Evolutionary conservation across 2,888 invertebrate genomes (phyloP).

Genomic region (Melipona beecheii): DNA sequence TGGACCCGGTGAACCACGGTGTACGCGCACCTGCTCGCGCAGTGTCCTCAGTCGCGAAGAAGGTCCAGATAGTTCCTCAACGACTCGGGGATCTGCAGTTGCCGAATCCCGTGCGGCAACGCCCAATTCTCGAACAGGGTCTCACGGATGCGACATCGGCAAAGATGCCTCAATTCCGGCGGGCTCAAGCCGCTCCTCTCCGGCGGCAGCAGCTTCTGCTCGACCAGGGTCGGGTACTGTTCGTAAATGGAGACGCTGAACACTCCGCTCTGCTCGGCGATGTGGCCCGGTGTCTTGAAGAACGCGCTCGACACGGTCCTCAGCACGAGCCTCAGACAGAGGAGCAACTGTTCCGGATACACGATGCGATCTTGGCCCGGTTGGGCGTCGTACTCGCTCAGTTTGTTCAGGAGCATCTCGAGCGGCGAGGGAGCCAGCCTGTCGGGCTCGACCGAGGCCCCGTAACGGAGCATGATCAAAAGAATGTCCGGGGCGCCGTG

Average conservation of each 20-base stretch:
- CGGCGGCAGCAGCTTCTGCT: slow-evolving; percentile 87
- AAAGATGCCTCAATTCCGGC: slow-evolving; percentile 91
- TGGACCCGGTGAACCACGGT: background rate
- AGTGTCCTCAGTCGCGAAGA: slow-evolving; percentile 86
- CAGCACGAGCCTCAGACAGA: slow-evolving; percentile 89
- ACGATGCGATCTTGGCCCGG: slow-evolving; percentile 83
- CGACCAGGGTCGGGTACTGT: slow-evolving; percentile 85
- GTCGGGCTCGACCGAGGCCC: slow-evolving; percentile 86
- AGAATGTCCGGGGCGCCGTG: slow-evolving; percentile 91
- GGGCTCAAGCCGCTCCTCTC: slow-evolving; percentile 87
- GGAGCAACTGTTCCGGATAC: slow-evolving; percentile 89
- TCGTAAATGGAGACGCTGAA: slow-evolving; percentile 77
- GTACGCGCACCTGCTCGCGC: background rate
- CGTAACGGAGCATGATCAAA: slow-evolving; percentile 87
- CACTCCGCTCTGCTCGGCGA: slow-evolving; percentile 78
- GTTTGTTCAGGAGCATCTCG: slow-evolving; percentile 88
- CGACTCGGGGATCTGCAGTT: slow-evolving; percentile 88
- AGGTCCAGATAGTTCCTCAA: slow-evolving; percentile 91
- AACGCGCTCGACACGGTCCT: slow-evolving; percentile 87
- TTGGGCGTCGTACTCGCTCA: slow-evolving; percentile 85
- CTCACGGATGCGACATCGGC: slow-evolving; percentile 89
- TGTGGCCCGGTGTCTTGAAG: slow-evolving; percentile 77
- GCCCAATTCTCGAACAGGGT: slow-evolving; percentile 89
- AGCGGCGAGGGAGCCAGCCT: slow-evolving; percentile 87
- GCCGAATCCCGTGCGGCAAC: slow-evolving; percentile 90